Percentiles rank a stretch among this genome's conserved stretches.
Conservation (phyloP, 2,113 vertebrate genomes). For the Podarcis muralis region DNA sequence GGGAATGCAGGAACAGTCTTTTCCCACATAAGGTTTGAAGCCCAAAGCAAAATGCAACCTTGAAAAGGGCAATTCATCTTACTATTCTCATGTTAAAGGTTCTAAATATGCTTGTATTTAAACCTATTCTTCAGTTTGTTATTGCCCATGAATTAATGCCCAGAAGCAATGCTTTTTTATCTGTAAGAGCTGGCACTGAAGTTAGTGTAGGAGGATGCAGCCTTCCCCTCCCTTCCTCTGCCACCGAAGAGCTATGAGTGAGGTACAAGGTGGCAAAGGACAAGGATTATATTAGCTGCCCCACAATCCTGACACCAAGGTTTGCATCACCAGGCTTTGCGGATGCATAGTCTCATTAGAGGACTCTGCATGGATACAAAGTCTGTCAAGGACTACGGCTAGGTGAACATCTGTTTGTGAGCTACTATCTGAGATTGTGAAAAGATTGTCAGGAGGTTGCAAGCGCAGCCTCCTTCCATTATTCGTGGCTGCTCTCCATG, state of each 20-base stretch:
- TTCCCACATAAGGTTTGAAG: constrained; percentile 4
- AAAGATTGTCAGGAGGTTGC: background rate
- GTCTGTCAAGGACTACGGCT: background rate
- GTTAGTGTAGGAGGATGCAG: background rate
- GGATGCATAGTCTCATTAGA: background rate
- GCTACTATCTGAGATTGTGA: background rate
- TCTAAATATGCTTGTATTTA: background rate
- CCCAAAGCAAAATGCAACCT: background rate
- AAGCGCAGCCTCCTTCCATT: background rate
- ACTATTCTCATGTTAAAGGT: background rate
- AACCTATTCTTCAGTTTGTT: background rate
- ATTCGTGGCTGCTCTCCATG: background rate
- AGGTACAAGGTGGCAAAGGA: background rate
- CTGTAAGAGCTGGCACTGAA: background rate
- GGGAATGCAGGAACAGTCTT: background rate
- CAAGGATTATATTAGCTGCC: background rate
- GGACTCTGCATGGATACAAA: background rate
- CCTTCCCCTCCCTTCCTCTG: background rate
- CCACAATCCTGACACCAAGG: background rate
- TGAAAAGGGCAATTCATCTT: background rate
- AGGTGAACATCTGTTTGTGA: background rate
- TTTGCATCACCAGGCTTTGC: background rate
- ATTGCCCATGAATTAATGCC: background rate
- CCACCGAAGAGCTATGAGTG: background rate
- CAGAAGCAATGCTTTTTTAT: background rate